Evolutionary conservation across 2,113 vertebrate species (phyloP), one percentile per base, ranked within the genome.

Genomic region (Osmerus mordax): DNA sequence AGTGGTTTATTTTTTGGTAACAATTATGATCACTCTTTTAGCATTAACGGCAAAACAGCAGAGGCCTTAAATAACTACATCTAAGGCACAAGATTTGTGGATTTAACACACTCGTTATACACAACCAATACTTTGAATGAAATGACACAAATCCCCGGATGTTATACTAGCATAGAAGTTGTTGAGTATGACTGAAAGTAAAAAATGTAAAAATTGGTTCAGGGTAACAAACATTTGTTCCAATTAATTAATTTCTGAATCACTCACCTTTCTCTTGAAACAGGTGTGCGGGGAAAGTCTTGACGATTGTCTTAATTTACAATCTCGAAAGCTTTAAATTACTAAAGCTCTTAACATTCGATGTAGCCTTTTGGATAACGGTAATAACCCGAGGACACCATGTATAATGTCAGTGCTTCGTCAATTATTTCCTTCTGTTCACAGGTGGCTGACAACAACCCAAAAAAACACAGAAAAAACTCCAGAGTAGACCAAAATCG

Each of bases 371-470:
- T 56, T 18, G 15, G 55, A 11, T 18, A 56, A 56, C 55, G 15
- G n/a, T 56, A 56, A 18, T 16, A 18, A 0, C n/a, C n/a, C 55
- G 15, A 18, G 1, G 15, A 56, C 15, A 56, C n/a, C n/a, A 56
- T 56, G 15, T 56, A 56, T 19, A 16, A 47, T 47, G 9, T 47
- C 7, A 47, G 41, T 47, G 41, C 9, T 12, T 47, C 7, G 41
- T 47, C 41, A 47, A 7, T 56, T 29, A 12, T 32, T 47, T 47
- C 19, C 55, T 76, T 60, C 71, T 68, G 18, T 71, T 67, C 81
- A 65, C 87, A 87, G 87, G 87, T 88, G 84, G 86, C 80, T 87
- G 87, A 87, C 87, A 85, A 74, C 83, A 66, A 13, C 29, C 53
- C n/a, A 23, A 54, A 2, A 67, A 69, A 58, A 18, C 18, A 7